Conservation (phyloP, 1,140 invertebrate species). For the Geopemphigus sp. region DNA sequence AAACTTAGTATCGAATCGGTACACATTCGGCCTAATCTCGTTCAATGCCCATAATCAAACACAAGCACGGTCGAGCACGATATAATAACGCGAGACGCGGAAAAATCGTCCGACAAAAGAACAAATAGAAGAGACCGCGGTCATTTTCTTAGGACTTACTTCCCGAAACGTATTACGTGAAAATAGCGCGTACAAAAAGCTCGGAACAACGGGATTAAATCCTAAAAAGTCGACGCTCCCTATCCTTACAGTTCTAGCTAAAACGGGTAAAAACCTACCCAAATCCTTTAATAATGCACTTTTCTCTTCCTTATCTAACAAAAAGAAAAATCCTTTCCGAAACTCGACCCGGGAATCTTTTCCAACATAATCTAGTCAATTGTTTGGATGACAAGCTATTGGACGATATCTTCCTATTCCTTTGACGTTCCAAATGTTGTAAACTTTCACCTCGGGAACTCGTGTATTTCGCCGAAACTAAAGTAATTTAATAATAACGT, state of each 20-base stretch:
- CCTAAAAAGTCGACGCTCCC: background rate
- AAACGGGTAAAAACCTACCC: background rate
- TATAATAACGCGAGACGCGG: background rate
- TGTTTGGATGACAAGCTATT: no score
- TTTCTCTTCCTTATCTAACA: background rate
- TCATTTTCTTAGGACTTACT: background rate
- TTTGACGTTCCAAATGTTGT: no score
- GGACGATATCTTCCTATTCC: no score
- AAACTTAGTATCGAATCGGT: background rate
- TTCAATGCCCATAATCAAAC: background rate
- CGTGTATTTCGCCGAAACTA: no score
- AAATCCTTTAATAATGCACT: background rate
- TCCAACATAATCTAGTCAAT: no score
- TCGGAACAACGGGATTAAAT: background rate
- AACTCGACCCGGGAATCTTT: no score
- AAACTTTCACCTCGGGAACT: no score
- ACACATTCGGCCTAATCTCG: background rate
- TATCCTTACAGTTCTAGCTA: background rate
- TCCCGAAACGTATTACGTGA: background rate
- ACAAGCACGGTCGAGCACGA: background rate
- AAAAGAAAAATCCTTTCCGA: background rate
- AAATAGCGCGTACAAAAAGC: background rate
- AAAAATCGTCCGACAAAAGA: background rate
- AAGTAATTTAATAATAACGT: no score
- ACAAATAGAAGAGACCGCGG: background rate